Evolutionary conservation across 2,797 vertebrate genomes (phyloP).

Genomic region (Phalloptychus januarius): DNA sequence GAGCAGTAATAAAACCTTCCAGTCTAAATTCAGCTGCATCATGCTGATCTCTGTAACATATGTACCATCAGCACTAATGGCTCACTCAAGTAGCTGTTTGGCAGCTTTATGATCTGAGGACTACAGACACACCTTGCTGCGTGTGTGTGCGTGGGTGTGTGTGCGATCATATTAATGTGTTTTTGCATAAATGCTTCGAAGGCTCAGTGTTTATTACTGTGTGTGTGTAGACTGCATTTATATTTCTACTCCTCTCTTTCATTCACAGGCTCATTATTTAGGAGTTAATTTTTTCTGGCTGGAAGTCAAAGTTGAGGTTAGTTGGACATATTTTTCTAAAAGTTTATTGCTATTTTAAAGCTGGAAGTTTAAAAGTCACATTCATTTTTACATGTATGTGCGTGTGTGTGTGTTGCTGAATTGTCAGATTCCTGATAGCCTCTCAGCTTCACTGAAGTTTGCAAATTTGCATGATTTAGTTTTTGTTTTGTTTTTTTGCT

Average conservation of each 20-base stretch:
- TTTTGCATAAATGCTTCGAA: slow-evolving; percentile 2
- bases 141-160: slow-evolving; percentile 31
- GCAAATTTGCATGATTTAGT: not conserved
- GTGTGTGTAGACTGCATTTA: slow-evolving; percentile 24
- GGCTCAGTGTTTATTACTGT: slow-evolving; percentile 9
- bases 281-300: slow-evolving; percentile 8
- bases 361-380: not conserved
- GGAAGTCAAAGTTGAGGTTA: slow-evolving; percentile 34
- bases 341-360: not conserved
- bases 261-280: slow-evolving; percentile 46
- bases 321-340: slow-evolving; percentile 19
- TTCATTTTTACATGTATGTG: not conserved
- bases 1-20: slow-evolving; percentile 43
- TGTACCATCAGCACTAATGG: slow-evolving; percentile 65
- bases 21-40: slow-evolving; percentile 45
- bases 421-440: slow-evolving; percentile 21
- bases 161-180: slow-evolving; percentile 13
- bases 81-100: slow-evolving; percentile 58
- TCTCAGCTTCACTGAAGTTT: not conserved
- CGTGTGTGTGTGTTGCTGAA: not conserved
- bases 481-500: not conserved
- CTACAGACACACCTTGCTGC: slow-evolving; percentile 52
- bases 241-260: slow-evolving; percentile 40
- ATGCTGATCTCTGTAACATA: slow-evolving; percentile 63
- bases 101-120: slow-evolving; percentile 62